A percentile compares a stretch with the other conserved stretches of the same genome.
Conservation (phyloP, 2,888 invertebrate species). For the Drosophila prolongata region DNA sequence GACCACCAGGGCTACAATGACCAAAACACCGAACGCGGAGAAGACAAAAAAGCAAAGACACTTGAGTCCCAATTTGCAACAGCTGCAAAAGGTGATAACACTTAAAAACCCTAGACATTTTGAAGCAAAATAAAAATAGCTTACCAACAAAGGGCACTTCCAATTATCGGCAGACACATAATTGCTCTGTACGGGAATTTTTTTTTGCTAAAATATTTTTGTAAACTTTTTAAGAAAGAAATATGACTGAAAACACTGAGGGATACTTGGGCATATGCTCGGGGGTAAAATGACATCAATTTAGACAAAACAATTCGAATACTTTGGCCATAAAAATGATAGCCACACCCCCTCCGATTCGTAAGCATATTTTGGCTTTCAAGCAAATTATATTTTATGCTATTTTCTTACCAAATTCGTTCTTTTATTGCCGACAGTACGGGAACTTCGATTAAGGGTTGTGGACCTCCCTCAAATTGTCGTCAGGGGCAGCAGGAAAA, state of each 20-base stretch:
- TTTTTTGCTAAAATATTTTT: not conserved
- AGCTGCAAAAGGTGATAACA: not conserved
- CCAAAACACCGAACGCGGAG: not conserved
- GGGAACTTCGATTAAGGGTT: conserved; percentile 70
- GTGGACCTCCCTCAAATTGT: conserved; percentile 58
- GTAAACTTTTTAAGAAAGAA: conserved; percentile 1
- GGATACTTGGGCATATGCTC: conserved; percentile 31
- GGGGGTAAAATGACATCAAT: conserved; percentile 39
- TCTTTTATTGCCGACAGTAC: conserved; percentile 59
- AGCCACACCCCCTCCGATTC: conserved; percentile 21
- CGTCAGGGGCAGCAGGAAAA: conserved; percentile 58
- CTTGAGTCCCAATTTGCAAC: conserved; percentile 5
- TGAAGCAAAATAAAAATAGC: not conserved
- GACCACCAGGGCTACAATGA: conserved; percentile 3
- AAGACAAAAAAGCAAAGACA: not conserved
- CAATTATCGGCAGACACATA: conserved; percentile 12
- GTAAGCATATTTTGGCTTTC: conserved; percentile 60
- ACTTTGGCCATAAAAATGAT: conserved; percentile 35
- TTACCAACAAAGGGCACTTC: conserved; percentile 20
- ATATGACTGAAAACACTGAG: conserved; percentile 13
- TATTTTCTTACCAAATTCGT: conserved; percentile 41
- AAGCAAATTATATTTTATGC: conserved; percentile 69
- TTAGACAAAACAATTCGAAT: conserved; percentile 41
- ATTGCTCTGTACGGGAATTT: not conserved
- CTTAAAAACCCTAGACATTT: not conserved